Evolutionary conservation across 1,140 invertebrate genomes (phyloP), one percentile per base, ranked within the genome.

Genomic region (Drepana arcuata): DNA sequence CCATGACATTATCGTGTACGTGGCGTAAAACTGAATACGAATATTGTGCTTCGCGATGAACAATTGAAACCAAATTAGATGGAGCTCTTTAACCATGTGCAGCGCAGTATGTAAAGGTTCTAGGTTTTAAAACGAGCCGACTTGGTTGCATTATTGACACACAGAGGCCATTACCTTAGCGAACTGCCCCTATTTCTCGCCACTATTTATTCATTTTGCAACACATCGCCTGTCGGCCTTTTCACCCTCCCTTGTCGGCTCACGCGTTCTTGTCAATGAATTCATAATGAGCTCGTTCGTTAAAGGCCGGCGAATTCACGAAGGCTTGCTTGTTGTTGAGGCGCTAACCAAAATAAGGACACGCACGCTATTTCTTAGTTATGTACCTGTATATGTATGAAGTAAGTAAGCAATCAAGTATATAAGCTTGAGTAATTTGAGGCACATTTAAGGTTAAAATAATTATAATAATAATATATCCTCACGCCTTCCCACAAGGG

Each of bases 201-300:
- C 70, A 71, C 61, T 69, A 78, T 78, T 79, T 82, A 82, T 79
- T 72, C 71, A 82, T 79, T 82, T 82, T 55, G 78, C 78, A 79
- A 82, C 73, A 78, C 73, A 73, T 71, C 48, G 59, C 63, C 59
- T 63, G 70, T 60, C 71, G 63, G 69, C 64, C 68, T 69, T 65
- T 67, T 66, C 61, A 66, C 70, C 70, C 64, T 60, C 52, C 58
- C 54, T 35, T 41, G 58, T 18, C 57, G 53, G 40, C 47, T 43
- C 52, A 53, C 60, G 59, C 64, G 60, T 60, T 60, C 59, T 63
- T 56, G 48, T 49, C 68, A 47, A 74, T 79, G 69, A 75, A 82
- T 77, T 48, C 16, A 60, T 82, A 70, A 82, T 75, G 55, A 73
- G 48, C 65, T 62, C 61, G 69, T 71, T 63, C 61, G 70, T 71